Base-by-base conservation (phyloP, 2,113 vertebrate genomes). In the Silurus asotus region DNA sequence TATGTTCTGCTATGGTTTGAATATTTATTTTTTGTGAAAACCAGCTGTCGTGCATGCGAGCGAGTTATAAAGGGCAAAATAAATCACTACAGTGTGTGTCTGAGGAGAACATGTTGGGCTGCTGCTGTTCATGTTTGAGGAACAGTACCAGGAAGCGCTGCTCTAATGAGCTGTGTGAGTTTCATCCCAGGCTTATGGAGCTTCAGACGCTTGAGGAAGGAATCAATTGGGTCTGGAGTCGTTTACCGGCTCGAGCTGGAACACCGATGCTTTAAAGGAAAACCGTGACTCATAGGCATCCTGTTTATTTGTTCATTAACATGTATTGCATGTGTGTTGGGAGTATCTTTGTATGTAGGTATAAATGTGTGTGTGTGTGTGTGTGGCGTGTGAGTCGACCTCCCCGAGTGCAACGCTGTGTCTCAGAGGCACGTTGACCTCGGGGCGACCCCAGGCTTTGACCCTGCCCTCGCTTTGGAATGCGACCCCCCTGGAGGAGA, bases 391-490 rank as follows among this genome's bases (percentile, higher is more conserved):
- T 65, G 61, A 17, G 37, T 37, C 5, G 25, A 61, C 55, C 79
- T 65, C 81, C 83, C 89, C 64, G 86, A 76, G 85, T 86, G 87
- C 84, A 90, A 89, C 88, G 87, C 88, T 88, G 89, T 92, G 91
- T 93, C 92, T 91, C 90, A 83, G 91, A 84, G 91, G 89, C 91
- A 84, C 81, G 62, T 59, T 93, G 94, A 94, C 93, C 94, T 93
- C 87, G 88, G 92, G 86, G 88, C 93, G 91, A 94, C 93, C 93
- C 90, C 88, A 92, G 93, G 90, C 92, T 92, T 92, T 94, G 93
- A 94, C 93, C 92, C 93, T 92, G 91, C 90, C 82, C 90, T 91
- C 87, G 70, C 90, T 90, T 70, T 90, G 93, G 94, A 95, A 94
- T 94, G 94, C 91, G 93, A 92, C 93, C 94, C 87, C 83, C 65